Evolutionary conservation across 2,888 invertebrate species (phyloP).

Genomic region (Drosophila subquinaria): DNA sequence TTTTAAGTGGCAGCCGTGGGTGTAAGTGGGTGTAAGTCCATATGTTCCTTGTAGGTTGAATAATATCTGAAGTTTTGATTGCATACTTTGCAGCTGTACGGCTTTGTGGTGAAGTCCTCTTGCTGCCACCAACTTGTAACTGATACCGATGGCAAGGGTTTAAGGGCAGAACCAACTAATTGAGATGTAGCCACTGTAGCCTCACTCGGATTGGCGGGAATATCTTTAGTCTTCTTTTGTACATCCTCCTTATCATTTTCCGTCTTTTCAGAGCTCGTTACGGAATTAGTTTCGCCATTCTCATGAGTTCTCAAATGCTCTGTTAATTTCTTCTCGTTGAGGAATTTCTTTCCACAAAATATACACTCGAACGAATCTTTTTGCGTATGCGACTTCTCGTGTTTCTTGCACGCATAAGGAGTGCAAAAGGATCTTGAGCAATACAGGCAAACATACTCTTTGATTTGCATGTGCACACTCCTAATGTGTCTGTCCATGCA

Average conservation of each 20-base stretch:
- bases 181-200: constrained; percentile 45
- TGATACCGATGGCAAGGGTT: constrained; percentile 80
- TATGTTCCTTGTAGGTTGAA: too few relatives aligned
- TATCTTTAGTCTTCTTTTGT: too few relatives aligned
- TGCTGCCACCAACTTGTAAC: constrained; percentile 59
- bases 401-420: constrained; percentile 80
- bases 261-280: background rate
- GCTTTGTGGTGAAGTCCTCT: constrained; percentile 77
- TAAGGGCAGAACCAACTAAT: constrained; percentile 81
- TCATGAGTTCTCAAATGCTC: constrained; percentile 82
- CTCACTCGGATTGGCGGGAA: background rate
- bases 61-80: too few relatives aligned
- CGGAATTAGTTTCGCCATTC: constrained; percentile 66
- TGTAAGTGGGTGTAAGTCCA: too few relatives aligned
- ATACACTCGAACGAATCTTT: constrained; percentile 82
- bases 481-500: constrained; percentile 71
- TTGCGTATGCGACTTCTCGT: constrained; percentile 81
- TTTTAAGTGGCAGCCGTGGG: too few relatives aligned
- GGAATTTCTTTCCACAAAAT: constrained; percentile 79
- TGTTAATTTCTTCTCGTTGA: constrained; percentile 79
- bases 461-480: constrained; percentile 82
- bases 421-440: constrained; percentile 83
- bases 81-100: too few relatives aligned
- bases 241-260: background rate
- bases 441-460: constrained; percentile 82